Base-by-base conservation (phyloP, 1,140 invertebrate species). In the Drosophila tsacasi region DNA sequence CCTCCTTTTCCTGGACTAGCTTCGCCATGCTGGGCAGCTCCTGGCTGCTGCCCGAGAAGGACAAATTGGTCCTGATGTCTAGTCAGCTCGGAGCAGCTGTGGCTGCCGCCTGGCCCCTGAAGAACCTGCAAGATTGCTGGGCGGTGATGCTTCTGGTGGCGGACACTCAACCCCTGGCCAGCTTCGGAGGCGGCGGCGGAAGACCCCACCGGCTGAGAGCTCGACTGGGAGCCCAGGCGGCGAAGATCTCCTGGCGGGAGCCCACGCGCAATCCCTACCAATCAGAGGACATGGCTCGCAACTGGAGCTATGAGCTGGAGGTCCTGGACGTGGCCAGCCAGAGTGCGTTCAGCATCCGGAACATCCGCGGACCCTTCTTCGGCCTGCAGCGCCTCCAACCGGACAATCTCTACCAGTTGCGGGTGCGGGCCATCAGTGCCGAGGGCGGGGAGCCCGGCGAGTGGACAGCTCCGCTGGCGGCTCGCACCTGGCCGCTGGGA, bases 231-330 rank as follows among this genome's bases (percentile, higher is more conserved):
- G 94, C 95, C 1, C 94, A 95, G 72, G 94, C 94, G n/a, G 96
- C 96, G 0, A 96, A 96, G 82, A 95, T 97, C 13, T 95, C 95
- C 0, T 98, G 98, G 97, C 94, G 95, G 32, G 94, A 95, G 8
- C 98, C 98, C 1, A 94, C 96, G 83, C 92, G 96, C 2, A 96
- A 96, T 12, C 96, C 96, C 35, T 97, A 97, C 93, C 97, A 97
- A 2, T 95, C 95, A 50, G 96, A 96, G 1, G 97, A 96, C 3
- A 96, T 97, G 0, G 98, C 97, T 95, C 96, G 96, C 78, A 95
- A 96, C 69, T 98, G 97, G 97, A 95, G 94, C 1, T 99, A 98
- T 92, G 95, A 97, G 86, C 93, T 99, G 21, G 95, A 95, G 74
- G 94, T 97, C 0, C 95, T 95, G 69, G 95, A 96, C 72, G 94